phyloP scores from a whole-genome alignment of 2,113 vertebrate species.

The Phyllostomus hastatus region DNA sequence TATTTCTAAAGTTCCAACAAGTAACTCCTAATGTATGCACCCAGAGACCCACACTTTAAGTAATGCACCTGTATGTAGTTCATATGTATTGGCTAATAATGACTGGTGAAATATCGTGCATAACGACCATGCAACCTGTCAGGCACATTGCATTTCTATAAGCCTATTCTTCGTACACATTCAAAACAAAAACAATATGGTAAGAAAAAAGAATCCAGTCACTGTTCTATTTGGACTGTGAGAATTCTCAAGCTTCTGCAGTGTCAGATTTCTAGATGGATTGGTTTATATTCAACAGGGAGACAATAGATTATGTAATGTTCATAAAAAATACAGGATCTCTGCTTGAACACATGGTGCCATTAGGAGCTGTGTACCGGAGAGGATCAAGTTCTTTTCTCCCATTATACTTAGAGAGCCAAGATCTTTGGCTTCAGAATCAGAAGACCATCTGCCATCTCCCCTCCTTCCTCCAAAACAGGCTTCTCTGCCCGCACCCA shows the following conservation, averaged over 20 bases:
- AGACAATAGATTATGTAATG: slow-evolving; percentile 38
- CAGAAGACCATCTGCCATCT: not conserved
- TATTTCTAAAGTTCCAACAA: not conserved
- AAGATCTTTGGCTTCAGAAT: not conserved
- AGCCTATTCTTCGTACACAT: not conserved
- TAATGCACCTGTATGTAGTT: not conserved
- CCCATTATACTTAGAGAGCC: not conserved
- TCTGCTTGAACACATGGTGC: not conserved
- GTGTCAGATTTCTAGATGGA: not conserved
- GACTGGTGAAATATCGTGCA: not conserved
- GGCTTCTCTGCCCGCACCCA: not conserved
- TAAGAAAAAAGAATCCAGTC: not conserved
- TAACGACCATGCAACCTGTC: not conserved
- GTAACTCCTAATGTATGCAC: not conserved
- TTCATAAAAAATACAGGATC: slow-evolving; percentile 27
- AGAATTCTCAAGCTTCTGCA: not conserved
- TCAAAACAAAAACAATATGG: not conserved
- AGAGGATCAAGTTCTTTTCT: slow-evolving; percentile 25
- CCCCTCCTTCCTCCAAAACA: not conserved
- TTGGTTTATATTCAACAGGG: slow-evolving; percentile 34
- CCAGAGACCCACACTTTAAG: not conserved
- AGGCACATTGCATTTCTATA: not conserved
- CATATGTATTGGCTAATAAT: not conserved
- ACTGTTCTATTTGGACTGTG: not conserved
- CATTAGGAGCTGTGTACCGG: not conserved